These are phyloP conservation scores for Clupea harengus DNA, from an alignment of 2,113 vertebrate species.

Conservation along the genomic window DNA sequence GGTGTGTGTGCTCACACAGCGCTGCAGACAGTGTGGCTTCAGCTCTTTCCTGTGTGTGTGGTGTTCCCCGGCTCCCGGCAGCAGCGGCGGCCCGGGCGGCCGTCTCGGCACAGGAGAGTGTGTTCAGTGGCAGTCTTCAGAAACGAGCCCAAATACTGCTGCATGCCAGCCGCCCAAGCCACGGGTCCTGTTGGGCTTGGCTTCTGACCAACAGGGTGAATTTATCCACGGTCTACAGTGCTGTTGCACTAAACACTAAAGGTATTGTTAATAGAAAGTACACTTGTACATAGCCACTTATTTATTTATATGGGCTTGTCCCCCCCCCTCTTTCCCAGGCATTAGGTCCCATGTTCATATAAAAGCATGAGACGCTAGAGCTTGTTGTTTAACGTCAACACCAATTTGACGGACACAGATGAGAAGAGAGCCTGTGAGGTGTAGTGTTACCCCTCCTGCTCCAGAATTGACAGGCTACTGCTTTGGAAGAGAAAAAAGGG, in stretches of 20 bases:
- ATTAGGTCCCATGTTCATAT: neutral
- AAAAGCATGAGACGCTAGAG: neutral
- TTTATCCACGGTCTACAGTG: slow-evolving; percentile 40
- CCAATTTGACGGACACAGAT: neutral
- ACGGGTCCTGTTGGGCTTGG: slow-evolving; percentile 36
- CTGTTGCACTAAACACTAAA: slow-evolving; percentile 33
- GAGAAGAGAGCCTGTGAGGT: neutral
- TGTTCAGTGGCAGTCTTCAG: slow-evolving; percentile 44
- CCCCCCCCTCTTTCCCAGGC: too few species aligned
- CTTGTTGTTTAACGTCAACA: neutral
- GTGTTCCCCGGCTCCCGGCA: neutral
- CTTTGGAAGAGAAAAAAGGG: neutral
- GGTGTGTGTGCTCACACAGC: neutral
- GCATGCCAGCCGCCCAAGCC: slow-evolving; percentile 31
- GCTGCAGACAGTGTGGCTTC: slow-evolving; percentile 10
- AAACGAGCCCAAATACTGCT: slow-evolving; percentile 39
- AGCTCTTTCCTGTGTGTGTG: slow-evolving; percentile 1
- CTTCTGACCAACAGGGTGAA: slow-evolving; percentile 26
- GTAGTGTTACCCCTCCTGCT: neutral
- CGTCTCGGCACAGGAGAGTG: slow-evolving; percentile 21
- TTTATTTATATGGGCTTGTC: neutral
- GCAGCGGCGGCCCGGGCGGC: slow-evolving; percentile 15
- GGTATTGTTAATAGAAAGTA: slow-evolving; percentile 45
- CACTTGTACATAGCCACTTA: neutral
- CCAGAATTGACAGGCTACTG: neutral